Percentiles rank a stretch among this genome's conserved stretches.
Conservation (phyloP, 2,797 vertebrate species). For the Oryzias sinensis region DNA sequence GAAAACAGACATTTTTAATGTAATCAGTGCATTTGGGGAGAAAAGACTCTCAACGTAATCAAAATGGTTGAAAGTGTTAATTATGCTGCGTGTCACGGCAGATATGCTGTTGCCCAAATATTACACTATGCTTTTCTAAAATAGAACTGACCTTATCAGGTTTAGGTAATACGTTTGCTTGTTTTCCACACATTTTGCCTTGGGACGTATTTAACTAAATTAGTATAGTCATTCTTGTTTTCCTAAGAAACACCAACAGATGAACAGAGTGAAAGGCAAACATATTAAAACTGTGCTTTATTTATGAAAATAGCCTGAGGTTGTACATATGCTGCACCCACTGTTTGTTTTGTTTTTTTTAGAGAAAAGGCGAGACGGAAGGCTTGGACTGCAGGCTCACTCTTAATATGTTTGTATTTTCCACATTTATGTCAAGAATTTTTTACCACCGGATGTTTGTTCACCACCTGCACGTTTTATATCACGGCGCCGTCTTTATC, state of each 20-base stretch:
- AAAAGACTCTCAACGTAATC: conserved; percentile 5
- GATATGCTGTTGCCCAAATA: conserved; percentile 16
- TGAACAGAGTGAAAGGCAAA: conserved; percentile 52
- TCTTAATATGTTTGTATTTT: neutral
- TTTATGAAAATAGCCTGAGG: conserved; percentile 60
- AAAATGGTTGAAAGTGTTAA: conserved; percentile 5
- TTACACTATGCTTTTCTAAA: conserved; percentile 16
- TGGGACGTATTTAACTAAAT: conserved; percentile 44
- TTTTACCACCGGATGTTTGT: too few relatives aligned
- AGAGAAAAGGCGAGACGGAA: conserved; percentile 23
- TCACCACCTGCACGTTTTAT: too few relatives aligned
- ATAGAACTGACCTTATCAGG: conserved; percentile 45
- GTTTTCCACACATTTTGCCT: conserved; percentile 40
- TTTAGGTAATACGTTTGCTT: conserved; percentile 50
- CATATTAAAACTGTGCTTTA: conserved; percentile 52
- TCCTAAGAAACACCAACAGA: conserved; percentile 47
- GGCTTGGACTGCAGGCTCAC: conserved; percentile 6
- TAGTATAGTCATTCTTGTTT: conserved; percentile 42
- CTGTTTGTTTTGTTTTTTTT: conserved; percentile 41
- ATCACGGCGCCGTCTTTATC: too few relatives aligned
- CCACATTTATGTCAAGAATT: too few relatives aligned
- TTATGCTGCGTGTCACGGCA: conserved; percentile 11
- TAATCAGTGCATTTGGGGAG: conserved; percentile 6
- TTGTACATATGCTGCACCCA: conserved; percentile 21
- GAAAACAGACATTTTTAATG: conserved; percentile 6